phyloP scores from a whole-genome alignment of 2,888 invertebrate genomes.

The Adineta ricciae region DNA sequence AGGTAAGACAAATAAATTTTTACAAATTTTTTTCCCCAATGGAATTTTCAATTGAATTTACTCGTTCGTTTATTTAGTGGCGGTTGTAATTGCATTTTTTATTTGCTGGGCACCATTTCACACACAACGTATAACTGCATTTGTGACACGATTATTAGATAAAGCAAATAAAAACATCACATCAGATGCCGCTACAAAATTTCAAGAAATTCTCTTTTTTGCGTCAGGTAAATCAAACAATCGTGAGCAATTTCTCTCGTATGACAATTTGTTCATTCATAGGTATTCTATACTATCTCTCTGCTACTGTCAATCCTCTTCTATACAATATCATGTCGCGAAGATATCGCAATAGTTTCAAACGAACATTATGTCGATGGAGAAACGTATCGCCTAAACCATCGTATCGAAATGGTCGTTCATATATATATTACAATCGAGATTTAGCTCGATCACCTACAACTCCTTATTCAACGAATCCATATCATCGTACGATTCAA shows the following conservation, averaged over 20 bases:
- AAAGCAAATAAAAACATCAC: slow-evolving; percentile 13
- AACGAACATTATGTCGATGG: slow-evolving; percentile 46
- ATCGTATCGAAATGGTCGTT: neutral
- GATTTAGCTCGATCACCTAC: neutral
- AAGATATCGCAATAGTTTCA: slow-evolving; percentile 82
- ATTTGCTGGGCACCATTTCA: slow-evolving; percentile 87
- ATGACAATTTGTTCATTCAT: no score
- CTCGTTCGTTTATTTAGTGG: slow-evolving; percentile 58
- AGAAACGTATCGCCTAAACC: neutral
- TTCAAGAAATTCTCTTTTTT: slow-evolving; percentile 24
- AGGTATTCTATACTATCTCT: slow-evolving; percentile 45
- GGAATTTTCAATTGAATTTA: neutral
- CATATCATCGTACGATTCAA: neutral
- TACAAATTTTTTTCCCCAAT: neutral
- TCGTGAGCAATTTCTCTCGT: no score
- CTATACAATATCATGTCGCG: slow-evolving; percentile 87
- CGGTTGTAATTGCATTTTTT: slow-evolving; percentile 81
- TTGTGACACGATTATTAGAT: slow-evolving; percentile 40
- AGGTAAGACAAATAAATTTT: slow-evolving; percentile 38
- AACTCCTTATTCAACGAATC: neutral
- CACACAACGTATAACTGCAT: slow-evolving; percentile 71
- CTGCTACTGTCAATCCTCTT: slow-evolving; percentile 81
- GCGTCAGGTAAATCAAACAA: neutral
- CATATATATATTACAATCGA: neutral
- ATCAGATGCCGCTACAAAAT: slow-evolving; percentile 8